phyloP scores from a whole-genome alignment of 1,140 invertebrate genomes.

The Coelopa frigida region DNA sequence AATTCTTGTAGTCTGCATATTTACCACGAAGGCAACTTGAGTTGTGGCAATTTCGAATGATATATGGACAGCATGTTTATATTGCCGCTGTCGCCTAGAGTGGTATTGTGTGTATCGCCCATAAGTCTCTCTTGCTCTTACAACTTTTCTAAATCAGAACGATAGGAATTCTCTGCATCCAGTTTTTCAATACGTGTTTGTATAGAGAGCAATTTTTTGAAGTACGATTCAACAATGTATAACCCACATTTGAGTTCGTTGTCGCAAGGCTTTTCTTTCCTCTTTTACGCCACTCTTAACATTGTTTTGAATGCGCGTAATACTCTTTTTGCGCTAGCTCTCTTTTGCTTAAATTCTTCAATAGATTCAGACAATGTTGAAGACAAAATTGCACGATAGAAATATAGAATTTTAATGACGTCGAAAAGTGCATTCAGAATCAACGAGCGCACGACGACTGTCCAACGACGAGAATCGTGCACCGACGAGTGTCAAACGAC shows the following conservation, averaged over 20 bases:
- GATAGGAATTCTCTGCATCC: neutral
- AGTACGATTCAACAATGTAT: constrained; percentile 1
- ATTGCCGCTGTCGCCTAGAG: neutral
- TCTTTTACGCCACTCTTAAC: too few species aligned
- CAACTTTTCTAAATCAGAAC: constrained; percentile 7
- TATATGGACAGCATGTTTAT: neutral
- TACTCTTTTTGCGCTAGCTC: neutral
- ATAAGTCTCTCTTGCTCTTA: neutral
- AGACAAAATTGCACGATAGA: too few species aligned
- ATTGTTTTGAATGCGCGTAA: constrained; percentile 5
- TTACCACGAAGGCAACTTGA: constrained; percentile 12
- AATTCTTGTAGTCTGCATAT: constrained; percentile 12
- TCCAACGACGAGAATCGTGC: too few species aligned
- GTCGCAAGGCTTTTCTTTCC: neutral
- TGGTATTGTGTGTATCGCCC: neutral
- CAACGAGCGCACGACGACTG: too few species aligned
- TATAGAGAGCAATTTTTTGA: neutral
- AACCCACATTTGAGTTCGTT: constrained; percentile 6
- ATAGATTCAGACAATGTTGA: too few species aligned
- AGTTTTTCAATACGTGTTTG: constrained; percentile 7
- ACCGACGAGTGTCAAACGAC: too few species aligned
- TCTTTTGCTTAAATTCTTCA: too few species aligned
- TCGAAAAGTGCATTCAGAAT: too few species aligned
- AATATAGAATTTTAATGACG: too few species aligned
- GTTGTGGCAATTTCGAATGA: constrained; percentile 6